A percentile compares a stretch with the other conserved stretches of the same genome.
Conservation (phyloP, 2,797 vertebrate species). For the Pipistrellus nathusii region DNA sequence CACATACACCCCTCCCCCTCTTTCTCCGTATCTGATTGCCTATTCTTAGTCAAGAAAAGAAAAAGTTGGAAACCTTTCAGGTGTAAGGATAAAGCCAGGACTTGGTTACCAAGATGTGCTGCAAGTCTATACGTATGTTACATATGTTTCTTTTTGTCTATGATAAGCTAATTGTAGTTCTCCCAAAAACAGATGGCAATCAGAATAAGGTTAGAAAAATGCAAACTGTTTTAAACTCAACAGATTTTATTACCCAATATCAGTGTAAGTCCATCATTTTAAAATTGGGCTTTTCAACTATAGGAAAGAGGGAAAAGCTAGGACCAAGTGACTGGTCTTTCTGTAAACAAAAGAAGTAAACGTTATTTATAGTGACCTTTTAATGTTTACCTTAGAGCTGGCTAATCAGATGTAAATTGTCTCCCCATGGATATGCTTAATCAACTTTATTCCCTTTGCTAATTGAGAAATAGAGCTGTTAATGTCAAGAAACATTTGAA, state of each 20-base stretch:
- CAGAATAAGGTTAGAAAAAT: conserved; percentile 51
- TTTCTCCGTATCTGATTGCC: background rate
- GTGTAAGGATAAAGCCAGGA: background rate
- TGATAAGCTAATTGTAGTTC: conserved; percentile 41
- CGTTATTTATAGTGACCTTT: conserved; percentile 84
- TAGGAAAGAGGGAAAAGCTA: background rate
- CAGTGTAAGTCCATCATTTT: conserved; percentile 46
- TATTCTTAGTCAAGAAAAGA: conserved; percentile 23
- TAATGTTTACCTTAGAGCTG: conserved; percentile 80
- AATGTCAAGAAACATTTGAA: conserved; percentile 84
- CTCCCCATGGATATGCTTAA: conserved; percentile 82
- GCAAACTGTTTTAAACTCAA: conserved; percentile 51
- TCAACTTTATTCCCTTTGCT: conserved; percentile 85
- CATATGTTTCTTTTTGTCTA: background rate
- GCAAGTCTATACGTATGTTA: background rate
- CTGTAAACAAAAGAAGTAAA: conserved; percentile 79
- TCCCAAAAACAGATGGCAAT: conserved; percentile 70
- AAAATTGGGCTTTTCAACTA: conserved; percentile 50
- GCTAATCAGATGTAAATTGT: conserved; percentile 84
- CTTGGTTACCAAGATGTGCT: background rate
- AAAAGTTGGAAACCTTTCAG: background rate
- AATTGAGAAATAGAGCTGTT: conserved; percentile 86
- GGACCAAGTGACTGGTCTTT: conserved; percentile 60
- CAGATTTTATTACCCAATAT: background rate
- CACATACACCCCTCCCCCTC: too few species aligned